Percentiles rank a stretch among this genome's conserved stretches.
These are phyloP conservation scores for Ophioninae sp. DNA, from an alignment of 2,888 invertebrate species.

Conservation along the genomic window DNA sequence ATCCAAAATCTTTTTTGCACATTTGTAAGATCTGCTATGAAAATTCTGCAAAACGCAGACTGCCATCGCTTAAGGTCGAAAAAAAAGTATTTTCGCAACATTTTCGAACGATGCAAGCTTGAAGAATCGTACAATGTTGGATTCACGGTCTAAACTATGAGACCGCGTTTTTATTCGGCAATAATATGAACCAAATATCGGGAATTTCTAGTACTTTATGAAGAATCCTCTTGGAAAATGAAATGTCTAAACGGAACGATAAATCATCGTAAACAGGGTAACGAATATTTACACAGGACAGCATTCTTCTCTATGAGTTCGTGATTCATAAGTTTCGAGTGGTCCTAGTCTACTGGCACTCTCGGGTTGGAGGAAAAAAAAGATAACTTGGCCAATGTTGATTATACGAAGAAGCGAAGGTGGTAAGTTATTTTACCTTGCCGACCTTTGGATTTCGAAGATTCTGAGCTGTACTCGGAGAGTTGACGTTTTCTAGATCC, in stretches of 20 bases:
- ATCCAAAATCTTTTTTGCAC: too few relatives aligned
- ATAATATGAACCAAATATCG: not conserved
- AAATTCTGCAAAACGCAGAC: too few relatives aligned
- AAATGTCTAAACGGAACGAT: not conserved
- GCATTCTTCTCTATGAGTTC: conserved; percentile 34
- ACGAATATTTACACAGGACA: conserved; percentile 26
- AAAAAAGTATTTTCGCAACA: too few relatives aligned
- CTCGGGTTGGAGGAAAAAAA: not conserved
- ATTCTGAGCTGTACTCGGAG: conserved; percentile 72
- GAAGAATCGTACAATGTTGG: not conserved
- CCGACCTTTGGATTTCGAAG: conserved; percentile 70
- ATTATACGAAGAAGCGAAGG: not conserved
- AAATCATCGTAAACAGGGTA: conserved; percentile 1
- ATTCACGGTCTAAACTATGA: not conserved
- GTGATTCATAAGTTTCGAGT: conserved; percentile 19
- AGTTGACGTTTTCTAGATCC: conserved; percentile 73
- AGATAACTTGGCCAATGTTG: not conserved
- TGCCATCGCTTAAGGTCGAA: too few relatives aligned
- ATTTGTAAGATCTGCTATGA: too few relatives aligned
- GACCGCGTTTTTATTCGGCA: not conserved
- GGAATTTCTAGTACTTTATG: not conserved
- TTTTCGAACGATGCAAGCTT: not conserved
- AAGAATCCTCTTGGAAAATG: not conserved
- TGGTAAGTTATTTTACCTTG: conserved; percentile 66
- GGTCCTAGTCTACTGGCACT: conserved; percentile 37